These are phyloP conservation scores for Tilapia sparmanii DNA, from an alignment of 2,113 vertebrate species.

Conservation along the genomic window DNA sequence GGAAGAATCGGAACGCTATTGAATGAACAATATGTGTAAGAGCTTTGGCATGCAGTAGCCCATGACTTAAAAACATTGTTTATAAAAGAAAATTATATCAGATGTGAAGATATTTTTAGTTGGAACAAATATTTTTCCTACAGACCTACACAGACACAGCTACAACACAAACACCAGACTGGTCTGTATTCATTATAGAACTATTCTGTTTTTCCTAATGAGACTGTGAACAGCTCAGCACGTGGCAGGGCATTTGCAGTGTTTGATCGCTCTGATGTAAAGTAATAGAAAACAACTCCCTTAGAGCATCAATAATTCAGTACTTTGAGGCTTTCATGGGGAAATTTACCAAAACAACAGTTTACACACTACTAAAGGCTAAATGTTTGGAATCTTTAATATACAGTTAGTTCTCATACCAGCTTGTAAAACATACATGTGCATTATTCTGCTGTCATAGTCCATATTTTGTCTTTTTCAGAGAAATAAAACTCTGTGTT, in stretches of 20 bases:
- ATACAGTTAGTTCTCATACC: neutral
- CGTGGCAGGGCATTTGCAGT: neutral
- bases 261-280: neutral
- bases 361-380: neutral
- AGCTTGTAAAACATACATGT: neutral
- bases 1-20: neutral
- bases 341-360: neutral
- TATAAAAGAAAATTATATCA: neutral
- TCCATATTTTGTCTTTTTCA: neutral
- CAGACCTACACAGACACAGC: neutral
- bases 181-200: neutral
- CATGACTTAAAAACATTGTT: neutral
- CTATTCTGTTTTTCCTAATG: neutral
- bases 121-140: neutral
- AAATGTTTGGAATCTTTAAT: rapidly evolving
- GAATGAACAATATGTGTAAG: neutral
- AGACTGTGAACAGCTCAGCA: neutral
- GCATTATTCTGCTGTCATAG: neutral
- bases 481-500: neutral
- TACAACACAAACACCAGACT: neutral
- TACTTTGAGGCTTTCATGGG: neutral
- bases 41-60: neutral
- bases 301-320: neutral
- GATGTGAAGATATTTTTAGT: neutral
- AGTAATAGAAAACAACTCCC: neutral